These are phyloP conservation scores for Rhingia campestris DNA, from an alignment of 2,888 invertebrate species.

Conservation along the genomic window DNA sequence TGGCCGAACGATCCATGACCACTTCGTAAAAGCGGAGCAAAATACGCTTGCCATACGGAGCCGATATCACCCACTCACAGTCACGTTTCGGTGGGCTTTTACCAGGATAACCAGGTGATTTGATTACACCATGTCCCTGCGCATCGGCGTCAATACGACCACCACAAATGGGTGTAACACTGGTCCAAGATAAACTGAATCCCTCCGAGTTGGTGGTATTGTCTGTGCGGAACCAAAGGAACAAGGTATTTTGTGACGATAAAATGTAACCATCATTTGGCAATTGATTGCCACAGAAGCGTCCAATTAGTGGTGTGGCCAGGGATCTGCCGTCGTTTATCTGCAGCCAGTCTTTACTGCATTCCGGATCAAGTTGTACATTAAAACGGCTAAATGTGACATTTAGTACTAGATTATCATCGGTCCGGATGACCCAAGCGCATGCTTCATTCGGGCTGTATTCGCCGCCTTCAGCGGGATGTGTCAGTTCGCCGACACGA, in stretches of 20 bases:
- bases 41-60: constrained; percentile 88
- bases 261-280: constrained; percentile 89
- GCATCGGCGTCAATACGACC: constrained; percentile 84
- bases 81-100: constrained; percentile 91
- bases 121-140: constrained; percentile 87
- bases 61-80: constrained; percentile 91
- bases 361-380: constrained; percentile 84
- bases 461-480: constrained; percentile 83
- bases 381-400: constrained; percentile 91
- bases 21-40: constrained; percentile 89
- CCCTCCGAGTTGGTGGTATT: constrained; percentile 85
- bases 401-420: constrained; percentile 87
- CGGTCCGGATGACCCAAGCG: constrained; percentile 90
- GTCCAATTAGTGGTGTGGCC: constrained; percentile 88
- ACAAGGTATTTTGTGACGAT: constrained; percentile 89
- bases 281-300: constrained; percentile 89
- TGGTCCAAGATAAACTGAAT: constrained; percentile 90
- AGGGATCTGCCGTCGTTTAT: constrained; percentile 92
- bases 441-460: constrained; percentile 88
- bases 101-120: constrained; percentile 94
- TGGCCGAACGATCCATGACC: constrained; percentile 75
- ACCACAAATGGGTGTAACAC: constrained; percentile 89
- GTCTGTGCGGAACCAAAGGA: constrained; percentile 92
- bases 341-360: constrained; percentile 89
- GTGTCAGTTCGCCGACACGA: constrained; percentile 85